Conservation (phyloP, 2,888 invertebrate species). For the Theristus sp. region DNA sequence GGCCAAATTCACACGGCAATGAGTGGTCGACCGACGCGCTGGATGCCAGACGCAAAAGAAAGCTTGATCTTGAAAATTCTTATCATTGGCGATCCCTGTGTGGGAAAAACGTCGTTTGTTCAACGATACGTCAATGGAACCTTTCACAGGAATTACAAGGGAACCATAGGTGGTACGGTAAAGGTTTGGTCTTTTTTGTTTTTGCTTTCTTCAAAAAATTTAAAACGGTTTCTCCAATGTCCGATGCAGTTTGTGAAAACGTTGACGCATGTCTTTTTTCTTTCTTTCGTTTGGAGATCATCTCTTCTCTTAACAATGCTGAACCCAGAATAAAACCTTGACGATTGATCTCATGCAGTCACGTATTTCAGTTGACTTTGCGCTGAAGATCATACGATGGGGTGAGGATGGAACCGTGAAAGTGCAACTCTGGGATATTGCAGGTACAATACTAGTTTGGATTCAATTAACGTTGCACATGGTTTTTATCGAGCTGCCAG, state of each 20-base stretch:
- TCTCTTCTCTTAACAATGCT: too few relatives aligned
- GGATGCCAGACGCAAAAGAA: constrained; percentile 5
- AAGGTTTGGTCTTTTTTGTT: neutral
- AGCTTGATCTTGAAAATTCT: constrained; percentile 31
- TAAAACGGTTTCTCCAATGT: too few relatives aligned
- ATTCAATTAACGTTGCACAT: neutral
- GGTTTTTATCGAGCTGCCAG: neutral
- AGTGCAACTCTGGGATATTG: constrained; percentile 43
- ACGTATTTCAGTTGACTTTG: constrained; percentile 42
- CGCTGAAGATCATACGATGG: constrained; percentile 41
- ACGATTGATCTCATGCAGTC: too few relatives aligned
- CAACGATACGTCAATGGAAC: constrained; percentile 39
- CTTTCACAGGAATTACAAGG: constrained; percentile 38
- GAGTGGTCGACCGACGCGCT: neutral
- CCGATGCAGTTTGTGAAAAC: too few relatives aligned
- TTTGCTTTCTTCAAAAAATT: too few relatives aligned
- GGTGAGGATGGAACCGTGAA: constrained; percentile 39
- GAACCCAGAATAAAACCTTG: too few relatives aligned
- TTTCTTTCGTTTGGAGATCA: too few relatives aligned
- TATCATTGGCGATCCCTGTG: constrained; percentile 37
- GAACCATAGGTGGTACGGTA: constrained; percentile 37
- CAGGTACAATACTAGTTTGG: constrained; percentile 29
- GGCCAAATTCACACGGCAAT: neutral
- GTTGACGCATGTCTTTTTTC: too few relatives aligned
- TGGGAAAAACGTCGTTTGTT: constrained; percentile 42